Percentiles rank a stretch among this genome's conserved stretches.
phyloP scores from a whole-genome alignment of 2,888 invertebrate species.

The Zeuzera pyrina region DNA sequence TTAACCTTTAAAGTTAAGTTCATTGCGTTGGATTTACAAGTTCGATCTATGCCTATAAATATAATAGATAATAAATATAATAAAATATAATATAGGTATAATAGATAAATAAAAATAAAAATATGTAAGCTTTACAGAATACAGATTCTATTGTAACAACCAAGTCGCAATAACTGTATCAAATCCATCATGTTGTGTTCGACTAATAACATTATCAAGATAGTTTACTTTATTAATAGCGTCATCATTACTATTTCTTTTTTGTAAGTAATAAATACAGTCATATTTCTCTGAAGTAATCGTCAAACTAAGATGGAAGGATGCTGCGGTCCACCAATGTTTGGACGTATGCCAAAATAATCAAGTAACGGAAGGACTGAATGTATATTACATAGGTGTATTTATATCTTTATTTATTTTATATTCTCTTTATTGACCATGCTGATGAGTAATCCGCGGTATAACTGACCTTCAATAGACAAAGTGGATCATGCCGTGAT shows the following conservation, averaged over 20 bases:
- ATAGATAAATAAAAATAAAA: too few relatives aligned
- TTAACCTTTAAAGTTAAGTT: too few relatives aligned
- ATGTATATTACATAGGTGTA: conserved; percentile 23
- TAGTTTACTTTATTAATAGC: too few relatives aligned
- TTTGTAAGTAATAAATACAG: conserved; percentile 23
- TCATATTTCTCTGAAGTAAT: conserved; percentile 27
- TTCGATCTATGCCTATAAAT: too few relatives aligned
- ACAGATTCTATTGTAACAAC: too few relatives aligned
- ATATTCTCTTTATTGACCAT: conserved; percentile 36
- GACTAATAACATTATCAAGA: too few relatives aligned
- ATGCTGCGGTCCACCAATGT: conserved; percentile 29
- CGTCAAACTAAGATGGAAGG: conserved; percentile 32
- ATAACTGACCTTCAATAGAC: conserved; percentile 42
- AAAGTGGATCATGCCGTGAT: conserved; percentile 21
- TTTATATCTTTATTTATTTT: neutral
- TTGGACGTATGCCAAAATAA: conserved; percentile 60
- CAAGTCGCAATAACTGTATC: too few relatives aligned
- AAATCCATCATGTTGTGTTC: too few relatives aligned
- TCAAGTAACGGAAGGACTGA: conserved; percentile 42
- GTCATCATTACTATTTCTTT: conserved; percentile 13
- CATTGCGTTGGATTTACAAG: too few relatives aligned
- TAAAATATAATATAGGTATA: too few relatives aligned
- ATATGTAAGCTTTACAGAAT: too few relatives aligned
- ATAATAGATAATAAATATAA: too few relatives aligned
- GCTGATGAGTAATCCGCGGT: conserved; percentile 28